Evolutionary conservation across 2,888 invertebrate species (phyloP).

Genomic region (Bombylius discolor): DNA sequence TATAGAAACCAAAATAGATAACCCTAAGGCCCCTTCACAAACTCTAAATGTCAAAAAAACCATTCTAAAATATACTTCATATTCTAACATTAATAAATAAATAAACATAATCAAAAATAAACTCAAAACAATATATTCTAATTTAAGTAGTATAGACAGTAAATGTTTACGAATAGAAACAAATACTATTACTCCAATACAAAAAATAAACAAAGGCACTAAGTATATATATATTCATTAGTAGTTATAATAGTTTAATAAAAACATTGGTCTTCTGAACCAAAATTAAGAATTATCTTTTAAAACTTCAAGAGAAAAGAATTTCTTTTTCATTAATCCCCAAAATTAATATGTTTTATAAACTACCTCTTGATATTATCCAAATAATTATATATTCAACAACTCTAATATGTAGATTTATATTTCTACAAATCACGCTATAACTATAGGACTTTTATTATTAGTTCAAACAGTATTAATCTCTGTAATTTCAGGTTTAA

Average conservation of each 20-base stretch:
- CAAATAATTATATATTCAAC: conserved; percentile 21
- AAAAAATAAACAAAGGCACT: conserved; percentile 40
- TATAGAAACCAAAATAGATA: conserved; percentile 48
- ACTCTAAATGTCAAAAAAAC: conserved; percentile 50
- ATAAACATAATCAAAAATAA: conserved; percentile 41
- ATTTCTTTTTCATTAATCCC: conserved; percentile 47
- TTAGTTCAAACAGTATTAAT: conserved; percentile 41
- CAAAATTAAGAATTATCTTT: conserved; percentile 45
- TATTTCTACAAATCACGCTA: conserved; percentile 38
- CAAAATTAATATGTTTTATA: conserved; percentile 56
- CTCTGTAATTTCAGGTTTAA: conserved; percentile 37
- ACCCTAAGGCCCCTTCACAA: conserved; percentile 50
- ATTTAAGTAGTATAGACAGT: conserved; percentile 44
- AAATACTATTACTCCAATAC: conserved; percentile 42
- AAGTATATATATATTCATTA: conserved; percentile 38
- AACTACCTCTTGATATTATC: conserved; percentile 46
- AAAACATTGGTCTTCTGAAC: conserved; percentile 58
- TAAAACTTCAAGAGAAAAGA: conserved; percentile 49
- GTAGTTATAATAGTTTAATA: conserved; percentile 52
- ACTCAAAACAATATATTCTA: conserved; percentile 47
- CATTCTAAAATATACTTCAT: conserved; percentile 44
- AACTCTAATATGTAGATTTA: conserved; percentile 30
- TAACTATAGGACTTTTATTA: conserved; percentile 43
- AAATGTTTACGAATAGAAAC: conserved; percentile 45
- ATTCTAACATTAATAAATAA: conserved; percentile 37